A percentile compares a stretch with the other conserved stretches of the same genome.
Conservation (phyloP, 1,140 invertebrate genomes). For the Lordiphosa stackelbergi region DNA sequence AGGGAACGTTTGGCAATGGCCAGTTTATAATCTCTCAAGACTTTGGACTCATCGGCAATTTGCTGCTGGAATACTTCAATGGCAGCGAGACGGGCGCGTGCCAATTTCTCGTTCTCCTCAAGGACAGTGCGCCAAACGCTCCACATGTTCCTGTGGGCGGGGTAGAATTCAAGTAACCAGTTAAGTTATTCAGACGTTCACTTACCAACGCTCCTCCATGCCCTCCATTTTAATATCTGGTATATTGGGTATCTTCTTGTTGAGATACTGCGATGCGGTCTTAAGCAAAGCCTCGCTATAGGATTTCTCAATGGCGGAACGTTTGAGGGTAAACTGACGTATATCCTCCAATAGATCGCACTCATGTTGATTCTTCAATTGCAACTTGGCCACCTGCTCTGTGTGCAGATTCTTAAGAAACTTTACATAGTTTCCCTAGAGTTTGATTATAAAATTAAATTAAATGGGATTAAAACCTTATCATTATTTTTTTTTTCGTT, state of each 20-base stretch:
- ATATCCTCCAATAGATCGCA: constrained; percentile 96
- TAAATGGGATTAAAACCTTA: background rate
- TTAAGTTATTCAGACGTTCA: background rate
- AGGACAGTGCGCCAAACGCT: constrained; percentile 96
- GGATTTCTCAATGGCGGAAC: constrained; percentile 94
- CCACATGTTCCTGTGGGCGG: constrained; percentile 91
- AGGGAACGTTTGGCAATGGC: constrained; percentile 92
- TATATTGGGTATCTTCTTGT: constrained; percentile 94
- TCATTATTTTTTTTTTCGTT: background rate
- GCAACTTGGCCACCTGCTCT: constrained; percentile 94
- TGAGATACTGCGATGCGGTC: constrained; percentile 92
- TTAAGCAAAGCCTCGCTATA: constrained; percentile 95
- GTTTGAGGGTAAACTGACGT: constrained; percentile 93
- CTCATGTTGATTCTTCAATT: constrained; percentile 96
- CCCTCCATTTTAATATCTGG: constrained; percentile 92
- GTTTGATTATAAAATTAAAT: background rate
- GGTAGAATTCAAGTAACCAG: too few species aligned
- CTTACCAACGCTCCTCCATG: constrained; percentile 92
- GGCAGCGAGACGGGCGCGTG: constrained; percentile 91
- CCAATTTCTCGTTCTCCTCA: constrained; percentile 96
- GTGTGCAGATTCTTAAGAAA: constrained; percentile 94
- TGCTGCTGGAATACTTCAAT: constrained; percentile 96
- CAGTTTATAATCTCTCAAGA: constrained; percentile 88
- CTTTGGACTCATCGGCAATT: constrained; percentile 94
- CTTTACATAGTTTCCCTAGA: constrained; percentile 90